Base-by-base conservation (phyloP, 2,113 vertebrate genomes). In the Anarhynchus alexandrinus region DNA sequence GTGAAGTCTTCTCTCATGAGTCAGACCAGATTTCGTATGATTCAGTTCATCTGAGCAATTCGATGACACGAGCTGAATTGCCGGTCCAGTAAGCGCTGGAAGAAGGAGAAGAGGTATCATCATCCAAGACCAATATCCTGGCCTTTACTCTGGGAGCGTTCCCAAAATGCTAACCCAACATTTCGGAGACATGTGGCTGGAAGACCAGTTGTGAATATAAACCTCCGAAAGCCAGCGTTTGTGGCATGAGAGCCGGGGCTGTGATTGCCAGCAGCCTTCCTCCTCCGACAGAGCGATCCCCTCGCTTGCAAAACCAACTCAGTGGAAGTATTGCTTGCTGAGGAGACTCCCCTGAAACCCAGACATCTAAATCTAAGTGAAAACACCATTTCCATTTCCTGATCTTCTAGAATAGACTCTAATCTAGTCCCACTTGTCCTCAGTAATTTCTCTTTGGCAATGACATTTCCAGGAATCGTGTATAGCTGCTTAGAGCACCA, bases 21-120 rank as follows among this genome's bases (percentile, higher is more conserved):
- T 95, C 89, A 93, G 83, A 80, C 23, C 49, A 91, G 40, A 90
- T 82, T 76, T 89, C 61, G 42, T 13, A 87, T 92, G 81, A 92
- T 76, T 95, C 76, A 88, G 25, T 91, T 93, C 7, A 10, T 83
- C 77, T 92, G 73, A 94, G 73, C 49, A 66, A 66, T 77, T 74
- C 79, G 72, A 52, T 57, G 72, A 69, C 16, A 83, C 0, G 2
- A 65, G 52, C 27, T 84, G 57, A 82, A 79, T 30, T 54, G 49
- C 73, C 36, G 64, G 64, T 80, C 71, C 45, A 36, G 62, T 80
- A 82, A 80, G 10, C 73, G 58, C 67, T 93, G 30, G n/a, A 86
- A 43, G 49, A 69, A 84, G 55, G 18, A 66, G 32, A 67, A 78
- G 43, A 72, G 21, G 22, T 47, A 65, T 88, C 55, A 38, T 51